A percentile compares a stretch with the other conserved stretches of the same genome.
phyloP scores from a whole-genome alignment of 2,888 invertebrate genomes.

The Philereme transversata region DNA sequence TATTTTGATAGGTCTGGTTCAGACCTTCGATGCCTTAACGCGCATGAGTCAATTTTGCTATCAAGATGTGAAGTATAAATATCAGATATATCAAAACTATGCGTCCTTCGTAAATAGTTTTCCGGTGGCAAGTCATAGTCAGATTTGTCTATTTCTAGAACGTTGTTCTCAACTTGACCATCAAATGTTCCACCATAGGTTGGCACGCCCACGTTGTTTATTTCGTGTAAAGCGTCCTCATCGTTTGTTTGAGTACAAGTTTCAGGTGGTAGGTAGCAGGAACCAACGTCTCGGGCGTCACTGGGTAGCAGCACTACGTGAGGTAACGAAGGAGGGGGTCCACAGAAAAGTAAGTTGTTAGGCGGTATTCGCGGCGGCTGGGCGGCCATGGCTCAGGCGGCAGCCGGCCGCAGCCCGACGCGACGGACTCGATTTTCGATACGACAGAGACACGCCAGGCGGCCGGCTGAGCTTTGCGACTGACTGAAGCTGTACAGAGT shows the following conservation, averaged over 20 bases:
- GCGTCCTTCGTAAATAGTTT: slow-evolving; percentile 67
- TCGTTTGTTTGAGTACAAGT: slow-evolving; percentile 61
- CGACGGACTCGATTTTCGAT: slow-evolving; percentile 66
- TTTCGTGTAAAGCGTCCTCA: slow-evolving; percentile 68
- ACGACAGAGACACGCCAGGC: slow-evolving; percentile 76
- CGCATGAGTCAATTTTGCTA: slow-evolving; percentile 53
- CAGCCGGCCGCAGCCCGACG: slow-evolving; percentile 69
- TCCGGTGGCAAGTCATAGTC: slow-evolving; percentile 53
- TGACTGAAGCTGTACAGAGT: slow-evolving; percentile 82
- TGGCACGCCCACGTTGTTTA: slow-evolving; percentile 80
- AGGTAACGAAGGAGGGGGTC: slow-evolving; percentile 77
- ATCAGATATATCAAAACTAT: slow-evolving; percentile 76
- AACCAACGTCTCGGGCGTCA: slow-evolving; percentile 52
- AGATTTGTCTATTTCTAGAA: slow-evolving; percentile 52
- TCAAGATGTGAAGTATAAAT: slow-evolving; percentile 60
- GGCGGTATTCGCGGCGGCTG: slow-evolving; percentile 78
- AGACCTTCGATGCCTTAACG: slow-evolving; percentile 62
- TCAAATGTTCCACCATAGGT: slow-evolving; percentile 59
- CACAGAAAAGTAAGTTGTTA: slow-evolving; percentile 78
- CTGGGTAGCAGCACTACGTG: slow-evolving; percentile 80
- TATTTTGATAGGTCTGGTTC: slow-evolving; percentile 78
- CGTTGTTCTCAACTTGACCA: slow-evolving; percentile 54
- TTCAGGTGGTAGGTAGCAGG: slow-evolving; percentile 48
- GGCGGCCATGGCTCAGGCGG: slow-evolving; percentile 77
- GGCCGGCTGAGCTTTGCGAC: slow-evolving; percentile 79